Conservation (phyloP, 2,797 vertebrate species). For the Sebastes trivittatus region DNA sequence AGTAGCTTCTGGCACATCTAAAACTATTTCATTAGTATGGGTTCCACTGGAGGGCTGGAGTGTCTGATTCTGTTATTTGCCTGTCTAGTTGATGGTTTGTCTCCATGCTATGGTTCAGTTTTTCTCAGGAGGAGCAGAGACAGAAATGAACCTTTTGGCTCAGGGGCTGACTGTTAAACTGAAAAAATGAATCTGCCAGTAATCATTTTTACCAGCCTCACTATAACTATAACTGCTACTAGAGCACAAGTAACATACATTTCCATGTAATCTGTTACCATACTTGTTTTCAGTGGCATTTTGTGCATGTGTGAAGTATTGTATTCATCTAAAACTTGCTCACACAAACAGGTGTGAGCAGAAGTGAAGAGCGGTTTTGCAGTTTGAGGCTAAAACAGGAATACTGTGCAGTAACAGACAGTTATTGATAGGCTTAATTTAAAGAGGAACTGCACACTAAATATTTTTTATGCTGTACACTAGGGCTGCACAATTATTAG, state of each 20-base stretch:
- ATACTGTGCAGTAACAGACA: not conserved
- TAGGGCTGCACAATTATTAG: too few species aligned
- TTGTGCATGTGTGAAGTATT: not conserved
- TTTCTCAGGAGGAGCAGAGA: conserved; percentile 21
- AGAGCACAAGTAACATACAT: not conserved
- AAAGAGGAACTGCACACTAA: not conserved
- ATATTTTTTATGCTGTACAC: not conserved
- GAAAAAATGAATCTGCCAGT: not conserved
- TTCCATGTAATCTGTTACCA: not conserved
- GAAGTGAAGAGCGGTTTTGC: not conserved
- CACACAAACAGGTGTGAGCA: not conserved
- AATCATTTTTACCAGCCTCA: not conserved
- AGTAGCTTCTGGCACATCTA: conserved; percentile 38
- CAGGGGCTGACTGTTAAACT: conserved; percentile 4
- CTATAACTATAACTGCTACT: not conserved
- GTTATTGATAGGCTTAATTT: not conserved
- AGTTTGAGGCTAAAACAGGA: not conserved
- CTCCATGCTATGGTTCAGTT: not conserved
- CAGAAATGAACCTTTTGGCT: conserved; percentile 38
- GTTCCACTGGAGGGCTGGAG: conserved; percentile 35
- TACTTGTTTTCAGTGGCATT: not conserved
- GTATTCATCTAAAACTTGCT: not conserved
- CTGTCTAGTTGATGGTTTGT: conserved; percentile 35
- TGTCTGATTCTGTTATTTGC: conserved; percentile 38
- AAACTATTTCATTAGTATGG: conserved; percentile 47